Evolutionary conservation across 2,113 vertebrate genomes (phyloP).

Genomic region (Spheniscus mendiculus): DNA sequence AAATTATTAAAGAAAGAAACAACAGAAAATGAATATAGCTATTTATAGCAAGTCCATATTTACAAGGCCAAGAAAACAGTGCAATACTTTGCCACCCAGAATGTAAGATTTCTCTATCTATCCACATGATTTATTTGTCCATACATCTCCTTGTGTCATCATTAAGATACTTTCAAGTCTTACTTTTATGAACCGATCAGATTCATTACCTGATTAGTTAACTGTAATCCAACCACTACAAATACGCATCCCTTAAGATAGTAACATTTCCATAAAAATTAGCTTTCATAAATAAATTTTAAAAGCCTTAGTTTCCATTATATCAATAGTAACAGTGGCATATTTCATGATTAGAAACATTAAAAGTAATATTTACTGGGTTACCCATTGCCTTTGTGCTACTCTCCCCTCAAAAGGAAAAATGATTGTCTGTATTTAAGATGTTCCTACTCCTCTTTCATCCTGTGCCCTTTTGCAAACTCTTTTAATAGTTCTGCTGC

Average conservation of each 20-base stretch:
- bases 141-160: background rate
- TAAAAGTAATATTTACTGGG: background rate
- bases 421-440: background rate
- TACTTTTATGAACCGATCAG: background rate
- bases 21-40: background rate
- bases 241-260: background rate
- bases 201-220: background rate
- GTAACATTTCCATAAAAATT: background rate
- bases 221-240: background rate
- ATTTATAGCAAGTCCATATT: background rate
- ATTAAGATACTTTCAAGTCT: background rate
- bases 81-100: background rate
- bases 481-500: background rate
- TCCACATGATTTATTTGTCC: background rate
- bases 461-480: background rate
- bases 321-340: background rate
- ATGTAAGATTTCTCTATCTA: background rate
- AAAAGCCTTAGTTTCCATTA: background rate
- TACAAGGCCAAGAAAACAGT: background rate
- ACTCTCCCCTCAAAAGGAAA: background rate
- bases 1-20: constrained; percentile 44
- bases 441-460: background rate
- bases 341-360: background rate
- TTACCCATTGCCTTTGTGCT: background rate
- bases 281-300: background rate